phyloP scores from a whole-genome alignment of 2,113 vertebrate species.

The Pelecanoides urinatrix region DNA sequence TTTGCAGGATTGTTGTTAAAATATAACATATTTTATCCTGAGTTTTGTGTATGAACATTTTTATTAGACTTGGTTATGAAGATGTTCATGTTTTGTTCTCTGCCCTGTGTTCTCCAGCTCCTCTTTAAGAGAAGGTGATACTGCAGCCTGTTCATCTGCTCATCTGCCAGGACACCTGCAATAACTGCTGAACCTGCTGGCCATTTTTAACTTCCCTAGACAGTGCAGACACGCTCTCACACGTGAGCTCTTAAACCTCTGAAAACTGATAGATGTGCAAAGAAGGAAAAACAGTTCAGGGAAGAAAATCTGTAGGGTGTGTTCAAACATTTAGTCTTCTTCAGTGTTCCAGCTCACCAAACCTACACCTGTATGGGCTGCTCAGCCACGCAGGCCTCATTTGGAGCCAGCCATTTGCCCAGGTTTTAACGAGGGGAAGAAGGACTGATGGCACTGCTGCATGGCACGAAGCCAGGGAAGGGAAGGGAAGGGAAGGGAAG shows the following conservation, averaged over 20 bases:
- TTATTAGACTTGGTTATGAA: neutral
- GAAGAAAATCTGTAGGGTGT: neutral
- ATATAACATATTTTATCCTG: neutral
- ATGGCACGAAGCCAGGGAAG: rapidly evolving
- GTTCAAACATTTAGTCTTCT: neutral
- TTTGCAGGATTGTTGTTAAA: neutral
- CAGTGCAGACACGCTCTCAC: neutral
- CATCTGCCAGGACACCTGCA: neutral
- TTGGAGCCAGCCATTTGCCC: neutral
- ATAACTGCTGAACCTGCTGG: neutral
- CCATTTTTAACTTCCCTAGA: neutral
- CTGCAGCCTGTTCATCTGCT: neutral
- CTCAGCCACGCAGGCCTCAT: rapidly evolving
- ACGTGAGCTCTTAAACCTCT: neutral
- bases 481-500: too few species aligned
- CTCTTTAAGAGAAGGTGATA: neutral
- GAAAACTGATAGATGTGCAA: neutral
- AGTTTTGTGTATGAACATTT: neutral
- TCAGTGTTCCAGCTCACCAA: neutral
- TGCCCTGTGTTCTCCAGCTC: neutral
- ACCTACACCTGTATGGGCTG: neutral
- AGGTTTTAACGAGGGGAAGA: neutral
- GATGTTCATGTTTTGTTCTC: neutral
- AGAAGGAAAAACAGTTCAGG: neutral
- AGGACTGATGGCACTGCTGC: neutral